Evolutionary conservation across 2,888 invertebrate genomes (phyloP).

Genomic region (Chrysomela aeneicollis): DNA sequence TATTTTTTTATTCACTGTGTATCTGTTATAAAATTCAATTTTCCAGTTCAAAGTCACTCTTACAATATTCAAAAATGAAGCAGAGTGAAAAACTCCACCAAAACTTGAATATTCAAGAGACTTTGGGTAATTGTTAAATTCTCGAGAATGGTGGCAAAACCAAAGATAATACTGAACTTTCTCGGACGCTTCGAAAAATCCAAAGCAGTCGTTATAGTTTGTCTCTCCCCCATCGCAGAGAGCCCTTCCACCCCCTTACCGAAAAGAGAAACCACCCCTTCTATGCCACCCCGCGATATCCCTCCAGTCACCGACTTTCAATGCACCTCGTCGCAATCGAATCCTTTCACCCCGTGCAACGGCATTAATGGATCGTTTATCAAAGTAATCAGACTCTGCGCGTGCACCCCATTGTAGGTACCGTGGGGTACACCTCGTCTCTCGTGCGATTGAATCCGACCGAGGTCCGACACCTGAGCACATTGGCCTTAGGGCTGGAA

Average conservation of each 20-base stretch:
- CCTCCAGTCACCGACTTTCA: slow-evolving; percentile 38
- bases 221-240: neutral
- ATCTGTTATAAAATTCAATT: too few relatives aligned
- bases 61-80: too few relatives aligned
- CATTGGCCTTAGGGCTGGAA: slow-evolving; percentile 58
- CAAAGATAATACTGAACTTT: too few relatives aligned
- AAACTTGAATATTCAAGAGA: too few relatives aligned
- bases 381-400: slow-evolving; percentile 59
- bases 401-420: slow-evolving; percentile 44
- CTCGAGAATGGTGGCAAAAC: too few relatives aligned
- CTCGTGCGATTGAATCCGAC: slow-evolving; percentile 62
- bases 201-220: too few relatives aligned
- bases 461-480: slow-evolving; percentile 62
- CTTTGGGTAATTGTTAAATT: too few relatives aligned
- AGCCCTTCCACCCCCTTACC: neutral
- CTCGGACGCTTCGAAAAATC: too few relatives aligned
- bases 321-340: slow-evolving; percentile 30
- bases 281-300: slow-evolving; percentile 32
- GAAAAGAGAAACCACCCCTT: slow-evolving; percentile 25
- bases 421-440: slow-evolving; percentile 51
- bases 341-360: slow-evolving; percentile 41
- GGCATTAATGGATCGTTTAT: slow-evolving; percentile 61
- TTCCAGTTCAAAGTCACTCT: too few relatives aligned
- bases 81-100: too few relatives aligned
- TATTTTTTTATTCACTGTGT: too few relatives aligned